Conservation (phyloP, 2,888 invertebrate species). For the Nemoura dubitans region DNA sequence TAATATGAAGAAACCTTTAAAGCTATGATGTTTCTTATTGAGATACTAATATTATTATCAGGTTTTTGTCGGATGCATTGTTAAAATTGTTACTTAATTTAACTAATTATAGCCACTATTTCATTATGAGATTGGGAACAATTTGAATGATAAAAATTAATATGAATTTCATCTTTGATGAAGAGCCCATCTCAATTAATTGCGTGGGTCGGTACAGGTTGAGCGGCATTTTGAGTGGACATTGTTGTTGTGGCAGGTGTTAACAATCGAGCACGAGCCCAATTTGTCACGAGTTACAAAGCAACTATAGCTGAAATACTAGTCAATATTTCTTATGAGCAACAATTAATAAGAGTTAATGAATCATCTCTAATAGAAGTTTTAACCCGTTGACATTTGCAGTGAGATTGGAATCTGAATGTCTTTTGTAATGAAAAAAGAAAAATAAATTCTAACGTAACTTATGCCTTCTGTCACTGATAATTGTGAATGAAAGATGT, state of each 20-base stretch:
- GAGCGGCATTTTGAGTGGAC: not conserved
- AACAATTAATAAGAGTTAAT: not conserved
- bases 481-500: too few species aligned
- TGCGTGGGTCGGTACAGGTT: not conserved
- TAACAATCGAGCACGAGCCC: not conserved
- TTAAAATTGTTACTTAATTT: not conserved
- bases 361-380: not conserved
- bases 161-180: not conserved
- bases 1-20: not conserved
- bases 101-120: constrained; percentile 5
- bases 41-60: not conserved
- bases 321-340: constrained; percentile 10
- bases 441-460: not conserved
- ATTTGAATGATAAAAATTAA: not conserved
- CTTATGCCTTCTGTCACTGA: not conserved
- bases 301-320: not conserved
- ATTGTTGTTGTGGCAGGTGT: not conserved
- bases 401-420: not conserved
- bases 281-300: not conserved
- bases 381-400: constrained; percentile 1
- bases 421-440: not conserved
- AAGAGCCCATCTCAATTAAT: not conserved
- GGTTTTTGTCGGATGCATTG: not conserved
- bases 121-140: not conserved
- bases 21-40: not conserved